These are phyloP conservation scores for Habropoda laboriosa DNA, from an alignment of 1,140 invertebrate species.

Conservation along the genomic window DNA sequence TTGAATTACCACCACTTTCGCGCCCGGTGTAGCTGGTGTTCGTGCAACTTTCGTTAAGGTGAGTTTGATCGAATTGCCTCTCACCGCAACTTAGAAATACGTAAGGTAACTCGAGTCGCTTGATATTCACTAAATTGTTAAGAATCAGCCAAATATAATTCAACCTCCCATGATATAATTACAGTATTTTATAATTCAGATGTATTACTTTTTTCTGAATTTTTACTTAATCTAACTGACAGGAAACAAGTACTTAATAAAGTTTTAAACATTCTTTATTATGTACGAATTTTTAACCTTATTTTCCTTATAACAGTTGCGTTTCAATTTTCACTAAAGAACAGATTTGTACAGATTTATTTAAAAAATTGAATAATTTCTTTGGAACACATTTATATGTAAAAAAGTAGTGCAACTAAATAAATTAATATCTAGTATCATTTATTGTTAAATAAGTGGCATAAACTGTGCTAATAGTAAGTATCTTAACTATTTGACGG, in stretches of 20 bases:
- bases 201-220: no score
- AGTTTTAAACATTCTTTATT: no score
- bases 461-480: not conserved
- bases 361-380: no score
- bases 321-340: no score
- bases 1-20: conserved; percentile 1
- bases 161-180: no score
- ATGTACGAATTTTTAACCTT: not conserved
- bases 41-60: not conserved
- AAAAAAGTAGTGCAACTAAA: not conserved
- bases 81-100: conserved; percentile 24
- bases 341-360: no score
- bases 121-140: not conserved
- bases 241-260: no score
- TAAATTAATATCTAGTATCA: not conserved
- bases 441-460: not conserved
- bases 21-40: not conserved
- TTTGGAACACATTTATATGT: no score
- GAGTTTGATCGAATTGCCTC: conserved; percentile 31
- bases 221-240: no score
- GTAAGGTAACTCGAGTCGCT: not conserved
- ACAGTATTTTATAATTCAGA: no score
- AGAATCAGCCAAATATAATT: not conserved
- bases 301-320: no score
- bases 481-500: no score